phyloP scores from a whole-genome alignment of 2,888 invertebrate species.

The Lordiphosa andalusiaca region DNA sequence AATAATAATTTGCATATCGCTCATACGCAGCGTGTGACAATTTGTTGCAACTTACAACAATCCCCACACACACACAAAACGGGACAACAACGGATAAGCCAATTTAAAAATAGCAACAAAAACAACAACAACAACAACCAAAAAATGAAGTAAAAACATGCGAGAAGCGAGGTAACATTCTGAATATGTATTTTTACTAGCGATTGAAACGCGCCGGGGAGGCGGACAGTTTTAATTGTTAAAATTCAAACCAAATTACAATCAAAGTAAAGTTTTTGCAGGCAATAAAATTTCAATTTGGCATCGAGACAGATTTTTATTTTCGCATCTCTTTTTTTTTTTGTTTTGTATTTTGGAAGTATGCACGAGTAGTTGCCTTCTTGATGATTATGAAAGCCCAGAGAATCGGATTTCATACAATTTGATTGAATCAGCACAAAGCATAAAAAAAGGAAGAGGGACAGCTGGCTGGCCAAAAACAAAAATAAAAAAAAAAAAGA shows the following conservation, averaged over 20 bases:
- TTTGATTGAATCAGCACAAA: conserved; percentile 25
- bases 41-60: conserved; percentile 35
- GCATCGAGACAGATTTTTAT: no score
- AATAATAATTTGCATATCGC: conserved; percentile 46
- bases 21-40: conserved; percentile 26
- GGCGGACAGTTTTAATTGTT: conserved; percentile 42
- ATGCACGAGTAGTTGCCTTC: no score
- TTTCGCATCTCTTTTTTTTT: no score
- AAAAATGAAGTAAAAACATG: conserved; percentile 2
- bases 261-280: conserved; percentile 19
- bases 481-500: conserved; percentile 6
- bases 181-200: conserved; percentile 34
- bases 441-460: conserved; percentile 7
- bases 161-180: conserved; percentile 26
- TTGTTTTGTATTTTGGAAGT: no score
- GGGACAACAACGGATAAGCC: conserved; percentile 21
- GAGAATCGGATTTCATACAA: conserved; percentile 34
- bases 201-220: conserved; percentile 42
- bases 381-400: background rate
- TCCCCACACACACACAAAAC: conserved; percentile 19
- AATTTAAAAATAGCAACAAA: conserved; percentile 26
- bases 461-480: conserved; percentile 6
- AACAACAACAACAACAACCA: background rate
- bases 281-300: conserved; percentile 3
- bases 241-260: conserved; percentile 24